Evolutionary conservation across 2,888 invertebrate genomes (phyloP).

Genomic region (Herminia tarsipennalis): DNA sequence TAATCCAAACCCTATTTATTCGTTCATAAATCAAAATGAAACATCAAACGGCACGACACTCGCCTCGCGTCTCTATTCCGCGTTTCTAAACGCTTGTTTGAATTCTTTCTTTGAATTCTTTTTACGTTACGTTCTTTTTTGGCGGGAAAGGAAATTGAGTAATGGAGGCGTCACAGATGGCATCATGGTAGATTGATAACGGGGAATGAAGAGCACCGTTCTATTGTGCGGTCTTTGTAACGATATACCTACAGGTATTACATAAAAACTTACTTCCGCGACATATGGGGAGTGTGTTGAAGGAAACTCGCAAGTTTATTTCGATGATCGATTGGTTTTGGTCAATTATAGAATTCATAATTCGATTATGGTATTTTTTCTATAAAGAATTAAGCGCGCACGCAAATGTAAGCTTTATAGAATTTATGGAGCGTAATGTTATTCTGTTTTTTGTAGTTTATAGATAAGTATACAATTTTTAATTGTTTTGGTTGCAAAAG

Average conservation of each 20-base stretch:
- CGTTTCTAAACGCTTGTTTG: constrained; percentile 53
- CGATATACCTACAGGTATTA: constrained; percentile 40
- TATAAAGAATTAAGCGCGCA: no score
- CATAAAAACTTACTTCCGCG: constrained; percentile 35
- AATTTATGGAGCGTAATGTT: no score
- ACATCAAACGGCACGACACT: constrained; percentile 40
- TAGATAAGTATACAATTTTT: no score
- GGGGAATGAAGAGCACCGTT: constrained; percentile 72
- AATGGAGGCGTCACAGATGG: constrained; percentile 83
- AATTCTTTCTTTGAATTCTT: constrained; percentile 62
- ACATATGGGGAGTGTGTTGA: constrained; percentile 20
- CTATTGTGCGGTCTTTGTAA: constrained; percentile 65
- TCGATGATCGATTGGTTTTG: constrained; percentile 8
- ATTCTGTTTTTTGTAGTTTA: no score
- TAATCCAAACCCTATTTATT: constrained; percentile 38
- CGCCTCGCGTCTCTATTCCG: constrained; percentile 50
- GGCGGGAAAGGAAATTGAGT: constrained; percentile 81
- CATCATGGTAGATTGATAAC: constrained; percentile 84
- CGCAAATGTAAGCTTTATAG: no score
- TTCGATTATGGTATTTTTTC: no score
- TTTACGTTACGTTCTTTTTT: constrained; percentile 67
- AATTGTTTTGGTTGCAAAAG: no score
- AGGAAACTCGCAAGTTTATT: constrained; percentile 2
- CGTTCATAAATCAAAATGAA: constrained; percentile 39
- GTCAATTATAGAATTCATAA: constrained; percentile 11